phyloP scores from a whole-genome alignment of 2,113 vertebrate species.

The Stegastes partitus region DNA sequence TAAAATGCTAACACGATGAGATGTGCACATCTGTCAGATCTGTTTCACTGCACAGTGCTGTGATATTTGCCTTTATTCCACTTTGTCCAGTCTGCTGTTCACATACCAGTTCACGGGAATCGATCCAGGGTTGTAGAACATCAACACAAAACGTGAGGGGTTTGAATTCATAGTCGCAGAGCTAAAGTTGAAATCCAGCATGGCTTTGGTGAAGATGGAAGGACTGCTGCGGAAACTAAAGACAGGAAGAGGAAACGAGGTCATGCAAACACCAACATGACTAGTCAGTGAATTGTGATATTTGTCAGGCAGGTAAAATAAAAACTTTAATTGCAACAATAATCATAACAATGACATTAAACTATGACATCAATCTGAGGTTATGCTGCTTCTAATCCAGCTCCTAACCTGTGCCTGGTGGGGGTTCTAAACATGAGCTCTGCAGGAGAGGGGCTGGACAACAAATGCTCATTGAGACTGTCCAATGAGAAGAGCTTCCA shows the following conservation, averaged over 20 bases:
- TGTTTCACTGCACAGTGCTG: not conserved
- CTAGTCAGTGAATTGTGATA: not conserved
- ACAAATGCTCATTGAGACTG: conserved; percentile 87
- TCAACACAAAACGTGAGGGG: conserved; percentile 85
- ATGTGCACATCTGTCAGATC: accelerated
- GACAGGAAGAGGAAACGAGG: conserved; percentile 23
- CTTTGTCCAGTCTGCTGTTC: conserved; percentile 1
- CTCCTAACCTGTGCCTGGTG: conserved; percentile 87
- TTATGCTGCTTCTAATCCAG: not conserved
- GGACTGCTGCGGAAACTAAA: conserved; percentile 82
- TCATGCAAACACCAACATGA: not conserved
- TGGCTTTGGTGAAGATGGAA: conserved; percentile 83
- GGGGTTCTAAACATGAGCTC: conserved; percentile 87
- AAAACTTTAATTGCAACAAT: not conserved
- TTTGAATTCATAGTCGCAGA: conserved; percentile 86
- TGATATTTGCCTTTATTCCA: not conserved
- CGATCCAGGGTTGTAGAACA: conserved; percentile 88
- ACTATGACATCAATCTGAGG: not conserved
- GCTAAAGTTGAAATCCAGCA: conserved; percentile 91
- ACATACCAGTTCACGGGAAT: conserved; percentile 91
- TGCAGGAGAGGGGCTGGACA: conserved; percentile 76
- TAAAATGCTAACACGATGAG: not conserved
- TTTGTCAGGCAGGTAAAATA: not conserved
- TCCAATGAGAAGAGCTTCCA: conserved; percentile 92
- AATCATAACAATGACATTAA: not conserved